Percentiles rank a stretch among this genome's conserved stretches.
Conservation (phyloP, 2,888 invertebrate genomes). For the Thecophora atra region DNA sequence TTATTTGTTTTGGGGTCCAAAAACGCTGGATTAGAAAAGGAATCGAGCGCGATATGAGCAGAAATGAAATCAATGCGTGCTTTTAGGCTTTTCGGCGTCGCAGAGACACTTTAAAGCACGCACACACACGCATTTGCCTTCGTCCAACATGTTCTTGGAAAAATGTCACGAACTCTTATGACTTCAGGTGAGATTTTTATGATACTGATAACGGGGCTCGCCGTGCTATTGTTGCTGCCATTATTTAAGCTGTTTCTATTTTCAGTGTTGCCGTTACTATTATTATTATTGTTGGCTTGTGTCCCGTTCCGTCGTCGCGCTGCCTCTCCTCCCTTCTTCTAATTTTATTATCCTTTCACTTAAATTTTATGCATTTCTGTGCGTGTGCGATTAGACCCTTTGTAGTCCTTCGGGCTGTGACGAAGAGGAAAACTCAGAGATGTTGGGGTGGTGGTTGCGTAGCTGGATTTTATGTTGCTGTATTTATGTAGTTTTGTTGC, state of each 20-base stretch:
- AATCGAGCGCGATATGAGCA: background rate
- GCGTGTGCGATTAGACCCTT: background rate
- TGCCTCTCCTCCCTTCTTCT: background rate
- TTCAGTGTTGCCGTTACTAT: background rate
- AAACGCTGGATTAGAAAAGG: background rate
- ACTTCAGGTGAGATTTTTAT: constrained; percentile 59
- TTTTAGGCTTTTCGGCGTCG: background rate
- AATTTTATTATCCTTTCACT: background rate
- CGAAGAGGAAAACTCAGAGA: too few relatives aligned
- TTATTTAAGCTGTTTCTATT: constrained; percentile 1
- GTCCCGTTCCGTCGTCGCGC: background rate
- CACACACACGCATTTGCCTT: constrained; percentile 24
- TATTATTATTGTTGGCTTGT: constrained; percentile 41
- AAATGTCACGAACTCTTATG: constrained; percentile 25
- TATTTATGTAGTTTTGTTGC: too few relatives aligned
- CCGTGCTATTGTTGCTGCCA: background rate
- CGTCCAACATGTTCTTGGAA: constrained; percentile 11
- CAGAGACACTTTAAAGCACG: background rate
- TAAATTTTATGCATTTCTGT: constrained; percentile 3
- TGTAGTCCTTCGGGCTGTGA: background rate
- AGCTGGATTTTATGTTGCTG: too few relatives aligned
- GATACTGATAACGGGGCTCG: constrained; percentile 58
- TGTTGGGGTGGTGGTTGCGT: too few relatives aligned
- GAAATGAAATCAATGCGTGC: constrained; percentile 13
- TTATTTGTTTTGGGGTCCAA: background rate